Conservation (phyloP, 2,113 vertebrate species). For the Hippotragus niger region DNA sequence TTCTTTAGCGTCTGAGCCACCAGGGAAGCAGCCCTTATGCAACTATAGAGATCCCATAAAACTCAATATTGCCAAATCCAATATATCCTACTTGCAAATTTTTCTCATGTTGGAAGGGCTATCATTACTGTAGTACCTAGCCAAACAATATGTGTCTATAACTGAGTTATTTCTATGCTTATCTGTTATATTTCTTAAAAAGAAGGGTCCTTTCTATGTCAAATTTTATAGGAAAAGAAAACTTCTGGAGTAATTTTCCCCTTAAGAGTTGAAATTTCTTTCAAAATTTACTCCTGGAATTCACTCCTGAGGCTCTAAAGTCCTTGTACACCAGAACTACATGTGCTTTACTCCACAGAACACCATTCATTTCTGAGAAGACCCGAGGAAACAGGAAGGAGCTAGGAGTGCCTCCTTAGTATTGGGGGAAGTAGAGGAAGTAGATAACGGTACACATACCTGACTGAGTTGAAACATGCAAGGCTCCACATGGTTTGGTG, state of each 20-base stretch:
- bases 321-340: neutral
- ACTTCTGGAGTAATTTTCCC: neutral
- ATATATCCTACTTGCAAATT: neutral
- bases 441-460: rapidly evolving
- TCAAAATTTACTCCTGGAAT: neutral
- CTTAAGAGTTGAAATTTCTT: neutral
- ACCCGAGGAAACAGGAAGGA: neutral
- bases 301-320: neutral
- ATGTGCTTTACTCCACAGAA: neutral
- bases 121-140: neutral
- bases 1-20: neutral
- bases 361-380: neutral
- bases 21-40: neutral
- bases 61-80: neutral
- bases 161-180: neutral
- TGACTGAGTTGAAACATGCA: neutral
- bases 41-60: neutral
- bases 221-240: neutral
- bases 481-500: neutral
- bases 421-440: neutral
- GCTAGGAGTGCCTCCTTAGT: neutral
- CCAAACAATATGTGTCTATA: neutral
- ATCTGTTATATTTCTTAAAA: neutral
- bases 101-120: neutral
- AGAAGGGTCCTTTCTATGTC: neutral